phyloP scores from a whole-genome alignment of 2,888 invertebrate species.

The Plebejus argus region DNA sequence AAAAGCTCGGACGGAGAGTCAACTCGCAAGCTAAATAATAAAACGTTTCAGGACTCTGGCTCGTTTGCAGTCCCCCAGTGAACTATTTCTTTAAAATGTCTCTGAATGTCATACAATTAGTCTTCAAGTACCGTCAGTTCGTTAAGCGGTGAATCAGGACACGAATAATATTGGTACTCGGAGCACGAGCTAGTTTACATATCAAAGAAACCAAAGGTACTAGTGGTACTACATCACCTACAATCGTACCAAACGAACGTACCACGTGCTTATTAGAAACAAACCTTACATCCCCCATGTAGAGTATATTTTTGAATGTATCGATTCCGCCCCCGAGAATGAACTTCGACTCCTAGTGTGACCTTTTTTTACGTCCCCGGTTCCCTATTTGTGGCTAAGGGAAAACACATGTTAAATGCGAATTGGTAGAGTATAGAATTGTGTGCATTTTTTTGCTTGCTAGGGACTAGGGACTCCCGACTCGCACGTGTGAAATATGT shows the following conservation, averaged over 20 bases:
- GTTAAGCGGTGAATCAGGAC: constrained; percentile 20
- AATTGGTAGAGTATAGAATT: neutral
- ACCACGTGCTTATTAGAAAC: neutral
- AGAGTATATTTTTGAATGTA: constrained; percentile 2
- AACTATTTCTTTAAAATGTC: constrained; percentile 9
- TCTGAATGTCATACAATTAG: constrained; percentile 8
- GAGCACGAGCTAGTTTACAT: constrained; percentile 27
- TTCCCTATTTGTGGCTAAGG: neutral
- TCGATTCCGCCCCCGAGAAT: constrained; percentile 27
- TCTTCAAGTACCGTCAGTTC: neutral
- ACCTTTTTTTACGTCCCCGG: constrained; percentile 31
- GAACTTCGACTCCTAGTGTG: constrained; percentile 32
- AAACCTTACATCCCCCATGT: neutral
- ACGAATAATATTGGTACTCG: constrained; percentile 23
- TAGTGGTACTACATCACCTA: constrained; percentile 17
- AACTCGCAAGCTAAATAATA: neutral
- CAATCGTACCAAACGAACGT: neutral
- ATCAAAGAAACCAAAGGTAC: constrained; percentile 28
- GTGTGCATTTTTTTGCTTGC: neutral
- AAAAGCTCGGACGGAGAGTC: neutral
- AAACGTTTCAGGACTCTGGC: neutral
- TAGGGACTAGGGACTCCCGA: neutral
- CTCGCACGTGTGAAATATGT: constrained; percentile 2
- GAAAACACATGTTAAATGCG: neutral
- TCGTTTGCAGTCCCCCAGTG: neutral